Evolutionary conservation across 1,140 invertebrate genomes (phyloP).

Genomic region (Polypedilum vanderplanki): DNA sequence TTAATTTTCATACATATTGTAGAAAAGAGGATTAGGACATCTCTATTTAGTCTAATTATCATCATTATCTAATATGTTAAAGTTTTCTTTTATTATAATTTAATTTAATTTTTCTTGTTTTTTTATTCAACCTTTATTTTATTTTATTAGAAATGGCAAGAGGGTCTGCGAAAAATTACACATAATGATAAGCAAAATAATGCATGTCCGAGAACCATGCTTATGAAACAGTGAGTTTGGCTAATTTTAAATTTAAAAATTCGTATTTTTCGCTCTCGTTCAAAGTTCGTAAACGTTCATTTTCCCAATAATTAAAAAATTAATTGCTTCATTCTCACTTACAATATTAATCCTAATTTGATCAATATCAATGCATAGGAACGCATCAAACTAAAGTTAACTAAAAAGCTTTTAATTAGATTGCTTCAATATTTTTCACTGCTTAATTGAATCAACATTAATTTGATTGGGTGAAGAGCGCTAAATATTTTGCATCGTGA

Average conservation of each 20-base stretch:
- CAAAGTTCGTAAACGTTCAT: too few relatives aligned
- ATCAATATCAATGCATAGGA: too few relatives aligned
- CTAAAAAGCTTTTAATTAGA: background rate
- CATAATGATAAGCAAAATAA: constrained; percentile 97
- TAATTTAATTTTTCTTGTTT: constrained; percentile 33
- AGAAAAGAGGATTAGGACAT: too few relatives aligned
- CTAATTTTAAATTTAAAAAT: too few relatives aligned
- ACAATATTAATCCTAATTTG: too few relatives aligned
- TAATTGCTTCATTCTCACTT: too few relatives aligned
- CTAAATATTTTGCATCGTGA: constrained; percentile 8
- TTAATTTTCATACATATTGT: too few relatives aligned
- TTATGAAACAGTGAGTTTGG: constrained; percentile 95
- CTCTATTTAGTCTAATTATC: too few relatives aligned
- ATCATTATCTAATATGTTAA: background rate
- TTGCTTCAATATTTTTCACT: background rate
- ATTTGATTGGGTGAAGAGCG: background rate
- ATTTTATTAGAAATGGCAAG: constrained; percentile 78
- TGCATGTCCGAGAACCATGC: constrained; percentile 86
- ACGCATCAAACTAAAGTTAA: too few relatives aligned
- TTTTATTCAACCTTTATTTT: constrained; percentile 37
- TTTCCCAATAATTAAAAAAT: too few relatives aligned
- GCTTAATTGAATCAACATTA: constrained; percentile 19
- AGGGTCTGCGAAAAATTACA: constrained; percentile 77
- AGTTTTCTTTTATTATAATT: background rate
- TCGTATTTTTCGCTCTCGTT: too few relatives aligned